These are phyloP conservation scores for Rhagium mordax DNA, from an alignment of 2,888 invertebrate genomes.

Conservation along the genomic window DNA sequence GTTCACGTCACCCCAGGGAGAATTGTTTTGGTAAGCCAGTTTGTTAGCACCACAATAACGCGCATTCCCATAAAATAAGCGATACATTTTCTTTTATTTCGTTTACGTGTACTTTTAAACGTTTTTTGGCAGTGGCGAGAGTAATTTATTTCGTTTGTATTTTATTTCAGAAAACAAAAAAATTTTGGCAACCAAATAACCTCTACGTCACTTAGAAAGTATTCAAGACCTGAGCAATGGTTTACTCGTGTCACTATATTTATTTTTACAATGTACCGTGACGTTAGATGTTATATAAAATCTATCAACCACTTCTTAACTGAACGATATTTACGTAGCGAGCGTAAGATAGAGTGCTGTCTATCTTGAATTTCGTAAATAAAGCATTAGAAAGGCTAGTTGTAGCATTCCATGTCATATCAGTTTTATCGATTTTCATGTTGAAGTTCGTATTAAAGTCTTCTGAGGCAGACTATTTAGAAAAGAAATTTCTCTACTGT, in stretches of 20 bases:
- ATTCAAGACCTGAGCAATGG: conserved; percentile 22
- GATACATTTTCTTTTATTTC: background rate
- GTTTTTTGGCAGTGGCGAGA: conserved; percentile 11
- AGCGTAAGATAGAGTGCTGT: background rate
- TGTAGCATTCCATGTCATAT: background rate
- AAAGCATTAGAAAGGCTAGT: background rate
- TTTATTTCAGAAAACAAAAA: conserved; percentile 8
- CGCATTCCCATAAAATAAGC: background rate
- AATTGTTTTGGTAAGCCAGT: conserved; percentile 13
- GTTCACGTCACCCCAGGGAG: background rate
- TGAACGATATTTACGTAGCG: conserved; percentile 14
- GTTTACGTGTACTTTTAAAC: background rate
- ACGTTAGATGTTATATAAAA: conserved; percentile 25
- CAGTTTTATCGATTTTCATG: background rate
- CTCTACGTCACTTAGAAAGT: conserved; percentile 27
- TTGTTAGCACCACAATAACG: background rate
- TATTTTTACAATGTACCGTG: conserved; percentile 27
- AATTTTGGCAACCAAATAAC: conserved; percentile 17
- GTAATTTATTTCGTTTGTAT: background rate
- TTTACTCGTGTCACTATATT: conserved; percentile 23
- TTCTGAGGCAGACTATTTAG: background rate
- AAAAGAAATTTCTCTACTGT: background rate
- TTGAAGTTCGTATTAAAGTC: background rate
- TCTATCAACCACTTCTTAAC: conserved; percentile 17
- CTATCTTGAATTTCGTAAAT: background rate